Base-by-base conservation (phyloP, 2,797 vertebrate genomes). In the Fistularia tabacaria region DNA sequence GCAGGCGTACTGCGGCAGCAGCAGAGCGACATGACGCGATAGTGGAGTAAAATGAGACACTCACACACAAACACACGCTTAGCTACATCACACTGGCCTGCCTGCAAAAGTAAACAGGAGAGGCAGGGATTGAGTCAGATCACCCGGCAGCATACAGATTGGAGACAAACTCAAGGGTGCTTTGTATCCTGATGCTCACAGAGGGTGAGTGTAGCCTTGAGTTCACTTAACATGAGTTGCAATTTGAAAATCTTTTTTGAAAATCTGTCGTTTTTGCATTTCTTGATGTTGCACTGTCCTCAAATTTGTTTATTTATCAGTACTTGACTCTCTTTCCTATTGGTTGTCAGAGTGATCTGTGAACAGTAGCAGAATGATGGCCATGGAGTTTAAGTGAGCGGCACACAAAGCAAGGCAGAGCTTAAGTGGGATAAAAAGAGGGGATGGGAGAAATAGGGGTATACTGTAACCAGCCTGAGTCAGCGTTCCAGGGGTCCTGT, bases 1-100 rank as follows among this genome's bases (percentile, higher is more conserved):
- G 80, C 84, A 66, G 85, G 83, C 81, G 79, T 80, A 89, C 85
- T 88, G 89, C 88, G 82, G 87, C 88, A 86, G 79, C 80, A 74
- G 73, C 62, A 52, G 55, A 81, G 81, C 78, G 82, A 76, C 68
- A 74, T 88, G 86, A 89, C 85, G 88, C 84, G 68, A 75, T 69
- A 51, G 76, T 73, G 66, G 62, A 75, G 55, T 66, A 71, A 53
- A 71, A 66, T 84, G 80, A 80, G 72, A 62, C 55, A 71, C 53
- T 65, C 55, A 66, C 13, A 59, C 37, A 70, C 41, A 57, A 55
- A 71, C 66, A 75, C 43, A 59, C 74, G 76, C 63, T 71, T 69
- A 75, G 71, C 64, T 10, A 3, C 61, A 54, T 62, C 70, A 62
- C 71, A 55, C 53, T 57, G 60, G 73, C 52, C 66, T 36, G 66